Conservation (phyloP, 2,797 vertebrate species). For the Macroramphosus scolopax region DNA sequence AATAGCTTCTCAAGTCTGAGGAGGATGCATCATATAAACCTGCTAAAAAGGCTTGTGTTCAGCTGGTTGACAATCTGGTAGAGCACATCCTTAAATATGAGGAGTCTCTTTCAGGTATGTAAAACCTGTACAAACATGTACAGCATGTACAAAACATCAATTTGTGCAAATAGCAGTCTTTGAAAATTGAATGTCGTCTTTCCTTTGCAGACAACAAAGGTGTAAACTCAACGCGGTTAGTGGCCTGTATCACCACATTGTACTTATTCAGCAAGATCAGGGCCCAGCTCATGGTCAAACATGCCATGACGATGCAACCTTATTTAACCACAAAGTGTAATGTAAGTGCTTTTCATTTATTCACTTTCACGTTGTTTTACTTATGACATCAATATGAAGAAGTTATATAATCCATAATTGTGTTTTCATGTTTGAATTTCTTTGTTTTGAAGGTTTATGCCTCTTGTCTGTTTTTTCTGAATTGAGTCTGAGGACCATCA, state of each 20-base stretch:
- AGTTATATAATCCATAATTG: background rate
- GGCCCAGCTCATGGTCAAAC: constrained; percentile 97
- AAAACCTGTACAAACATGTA: no score
- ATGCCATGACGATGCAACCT: constrained; percentile 98
- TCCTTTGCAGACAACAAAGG: constrained; percentile 85
- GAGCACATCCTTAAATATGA: constrained; percentile 98
- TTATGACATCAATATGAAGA: background rate
- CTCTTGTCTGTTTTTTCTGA: constrained; percentile 3
- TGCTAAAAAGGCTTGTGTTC: constrained; percentile 96
- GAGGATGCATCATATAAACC: constrained; percentile 96
- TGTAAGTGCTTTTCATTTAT: constrained; percentile 75
- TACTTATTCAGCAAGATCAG: constrained; percentile 99
- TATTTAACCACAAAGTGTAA: constrained; percentile 99
- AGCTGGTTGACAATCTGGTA: constrained; percentile 96
- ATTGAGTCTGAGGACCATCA: no score
- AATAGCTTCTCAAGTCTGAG: constrained; percentile 91
- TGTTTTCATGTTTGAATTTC: no score
- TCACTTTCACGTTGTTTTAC: background rate
- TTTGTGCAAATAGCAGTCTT: background rate
- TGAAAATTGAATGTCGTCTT: constrained; percentile 4
- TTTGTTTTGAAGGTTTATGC: background rate
- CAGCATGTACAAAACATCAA: no score
- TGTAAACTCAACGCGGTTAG: constrained; percentile 91
- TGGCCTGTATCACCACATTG: constrained; percentile 96
- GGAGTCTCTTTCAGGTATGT: constrained; percentile 90